Evolutionary conservation across 2,888 invertebrate genomes (phyloP).

Genomic region (Mimachlamys varia): DNA sequence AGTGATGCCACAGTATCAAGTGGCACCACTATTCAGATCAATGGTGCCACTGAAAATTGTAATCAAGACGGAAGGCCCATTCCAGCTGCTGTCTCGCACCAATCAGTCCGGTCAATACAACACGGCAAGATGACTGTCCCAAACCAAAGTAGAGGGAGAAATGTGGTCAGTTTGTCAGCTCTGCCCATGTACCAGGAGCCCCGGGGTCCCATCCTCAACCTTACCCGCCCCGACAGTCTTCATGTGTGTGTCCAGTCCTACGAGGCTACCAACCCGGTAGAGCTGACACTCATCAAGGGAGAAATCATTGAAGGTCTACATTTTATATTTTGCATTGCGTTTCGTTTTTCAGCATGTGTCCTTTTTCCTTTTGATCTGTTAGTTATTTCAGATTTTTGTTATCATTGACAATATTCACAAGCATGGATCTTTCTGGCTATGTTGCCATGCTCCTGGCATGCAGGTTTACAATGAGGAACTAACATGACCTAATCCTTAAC

Average conservation of each 20-base stretch:
- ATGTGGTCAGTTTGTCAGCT: constrained; percentile 7
- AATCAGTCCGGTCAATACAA: neutral
- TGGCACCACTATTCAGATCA: neutral
- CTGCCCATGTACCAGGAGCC: constrained; percentile 1
- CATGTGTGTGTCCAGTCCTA: constrained; percentile 64
- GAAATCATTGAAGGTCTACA: constrained; percentile 93
- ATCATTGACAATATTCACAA: constrained; percentile 24
- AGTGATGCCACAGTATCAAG: constrained; percentile 9
- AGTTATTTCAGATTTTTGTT: constrained; percentile 11
- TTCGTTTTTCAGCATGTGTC: constrained; percentile 10
- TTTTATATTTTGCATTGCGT: constrained; percentile 38
- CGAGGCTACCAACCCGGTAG: constrained; percentile 87
- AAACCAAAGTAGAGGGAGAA: neutral
- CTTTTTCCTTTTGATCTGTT: neutral
- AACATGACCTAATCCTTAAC: neutral
- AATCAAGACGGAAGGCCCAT: neutral
- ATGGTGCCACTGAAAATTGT: neutral
- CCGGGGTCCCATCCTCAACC: neutral
- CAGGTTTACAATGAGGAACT: constrained; percentile 1
- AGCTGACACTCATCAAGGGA: constrained; percentile 92
- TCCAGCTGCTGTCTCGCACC: neutral
- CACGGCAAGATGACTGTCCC: neutral
- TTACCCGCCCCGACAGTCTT: constrained; percentile 50
- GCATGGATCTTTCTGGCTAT: neutral
- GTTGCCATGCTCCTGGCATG: neutral